Base-by-base conservation (phyloP, 2,797 vertebrate genomes). In the Oryzias dopingdopingensis region DNA sequence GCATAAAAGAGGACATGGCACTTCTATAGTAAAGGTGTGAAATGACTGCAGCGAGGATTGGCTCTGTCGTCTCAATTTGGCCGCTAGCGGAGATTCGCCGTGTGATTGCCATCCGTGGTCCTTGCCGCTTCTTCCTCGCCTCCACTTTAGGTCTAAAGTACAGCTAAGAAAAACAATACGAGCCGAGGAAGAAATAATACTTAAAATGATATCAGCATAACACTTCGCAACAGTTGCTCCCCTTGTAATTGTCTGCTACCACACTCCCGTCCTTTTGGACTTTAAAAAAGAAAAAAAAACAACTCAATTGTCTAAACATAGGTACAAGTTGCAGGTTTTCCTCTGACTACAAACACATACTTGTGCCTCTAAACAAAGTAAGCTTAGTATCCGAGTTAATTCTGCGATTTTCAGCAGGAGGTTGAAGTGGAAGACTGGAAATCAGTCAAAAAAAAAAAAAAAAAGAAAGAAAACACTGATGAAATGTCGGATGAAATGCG, bases 1-100 rank as follows among this genome's bases (percentile, higher is more conserved):
- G 75, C 70, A 18, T 67, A 59, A 80, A 68, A 64, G 66, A 76
- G 84, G 72, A 80, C 79, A 89, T 91, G 89, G 90, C 90, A 91
- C 89, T 88, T 90, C 77, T 81, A 79, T 77, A 81, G 70, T 63
- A 72, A 69, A 74, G 63, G 72, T 69, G 72, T 72, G 61, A 74
- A 71, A 63, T 18, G 62, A 76, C 18, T 24, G 61, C 43, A 44
- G 64, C 51, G 58, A 72, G 64, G 68, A 62, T 20, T 67, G 67
- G 60, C 67, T 62, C 58, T 70, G 69, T 63, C 15, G 48, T 60
- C 56, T 57, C 42, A 24, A 37, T 83, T 85, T 81, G 80, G 80
- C 82, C 55, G 1, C 49, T 67, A 54, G 52, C 24, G 3, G 62
- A 49, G 49, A 47, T 65, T 74, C 49, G 17, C 12, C 22, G 50